Evolutionary conservation across 53 echinoderm and acorn worm species (phyloP), one percentile per base, ranked within the genome.

Genomic region (Pentamera pediparva): DNA sequence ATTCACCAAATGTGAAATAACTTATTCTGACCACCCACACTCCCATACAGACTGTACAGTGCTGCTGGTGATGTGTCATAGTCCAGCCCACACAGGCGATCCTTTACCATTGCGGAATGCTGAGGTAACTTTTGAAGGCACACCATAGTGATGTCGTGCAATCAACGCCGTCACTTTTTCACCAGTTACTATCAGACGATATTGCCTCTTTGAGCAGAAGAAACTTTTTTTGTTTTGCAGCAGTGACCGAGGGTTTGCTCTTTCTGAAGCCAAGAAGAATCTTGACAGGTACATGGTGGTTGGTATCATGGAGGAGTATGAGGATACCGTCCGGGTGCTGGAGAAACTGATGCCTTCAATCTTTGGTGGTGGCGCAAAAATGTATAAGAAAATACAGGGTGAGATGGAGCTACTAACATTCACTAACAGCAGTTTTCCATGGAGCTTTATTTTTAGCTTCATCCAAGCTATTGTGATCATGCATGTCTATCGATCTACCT

Each of bases 241-340:
- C 38, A 4, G 39, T 9, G 38, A 64, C 27, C 37, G 37, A 15
- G 37, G 1, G 5, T 64, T 21, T 37, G 64, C 64, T 21, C 36
- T 64, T 17, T 25, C 37, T 7, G 39, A 64, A 35, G 83, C 83
- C n/a, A 83, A 83, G 54, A 45, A 59, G 27, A 83, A 83, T 29
- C 48, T 83, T 4, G 83, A 83, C 50, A 69, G 53, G 32, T 83
- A 76, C 51, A 21, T 83, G 60, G 35, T 83, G 6, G 83, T 83
- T 5, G 83, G 83, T 19, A 59, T 83, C 19, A 60, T 83, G 61
- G 83, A 83, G 25, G 77, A 83, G 13, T 83, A 59, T 59, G 77
- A 83, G 24, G 77, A 70, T 29, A 45, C 62, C 27, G 59, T 83
- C 8, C 83, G 77, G 31, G 83, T 83, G 12, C 37, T 83, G 45